Conservation (phyloP, 2,888 invertebrate species). For the Tenthredo scrophulariae region DNA sequence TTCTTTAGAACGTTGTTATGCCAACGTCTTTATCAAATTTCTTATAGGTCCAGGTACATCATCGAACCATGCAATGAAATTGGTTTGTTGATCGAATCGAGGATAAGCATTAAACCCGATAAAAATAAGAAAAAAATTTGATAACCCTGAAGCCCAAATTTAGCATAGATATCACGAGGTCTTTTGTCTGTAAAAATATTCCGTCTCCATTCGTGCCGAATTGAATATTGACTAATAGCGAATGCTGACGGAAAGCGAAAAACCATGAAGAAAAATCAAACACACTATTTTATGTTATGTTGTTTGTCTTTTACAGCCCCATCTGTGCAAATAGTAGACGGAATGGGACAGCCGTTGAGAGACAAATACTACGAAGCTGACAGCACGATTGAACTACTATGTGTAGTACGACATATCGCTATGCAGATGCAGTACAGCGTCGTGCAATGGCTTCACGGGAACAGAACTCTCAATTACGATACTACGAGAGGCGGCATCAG, state of each 20-base stretch:
- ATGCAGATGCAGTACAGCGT: slow-evolving; percentile 80
- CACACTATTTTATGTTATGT: neutral
- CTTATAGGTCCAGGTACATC: neutral
- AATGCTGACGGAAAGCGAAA: neutral
- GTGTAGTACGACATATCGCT: slow-evolving; percentile 81
- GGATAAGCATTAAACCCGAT: neutral
- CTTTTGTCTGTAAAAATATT: neutral
- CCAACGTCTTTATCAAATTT: neutral
- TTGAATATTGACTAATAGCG: neutral
- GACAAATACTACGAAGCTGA: slow-evolving; percentile 86
- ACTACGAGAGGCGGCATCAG: slow-evolving; percentile 85
- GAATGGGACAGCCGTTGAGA: slow-evolving; percentile 83
- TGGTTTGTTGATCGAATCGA: slow-evolving; percentile 4
- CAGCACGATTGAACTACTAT: slow-evolving; percentile 84
- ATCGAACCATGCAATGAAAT: slow-evolving; percentile 24
- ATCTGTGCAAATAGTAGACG: slow-evolving; percentile 85
- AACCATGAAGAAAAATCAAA: neutral
- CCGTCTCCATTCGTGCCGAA: neutral
- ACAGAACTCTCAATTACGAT: slow-evolving; percentile 83
- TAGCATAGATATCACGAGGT: neutral
- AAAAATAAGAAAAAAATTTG: neutral
- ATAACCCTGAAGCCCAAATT: neutral
- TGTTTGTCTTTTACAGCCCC: slow-evolving; percentile 80
- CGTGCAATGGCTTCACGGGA: slow-evolving; percentile 84
- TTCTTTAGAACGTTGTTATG: neutral